Percentiles rank a stretch among this genome's conserved stretches.
phyloP scores from a whole-genome alignment of 2,797 vertebrate species.

The Oryzias sinensis region DNA sequence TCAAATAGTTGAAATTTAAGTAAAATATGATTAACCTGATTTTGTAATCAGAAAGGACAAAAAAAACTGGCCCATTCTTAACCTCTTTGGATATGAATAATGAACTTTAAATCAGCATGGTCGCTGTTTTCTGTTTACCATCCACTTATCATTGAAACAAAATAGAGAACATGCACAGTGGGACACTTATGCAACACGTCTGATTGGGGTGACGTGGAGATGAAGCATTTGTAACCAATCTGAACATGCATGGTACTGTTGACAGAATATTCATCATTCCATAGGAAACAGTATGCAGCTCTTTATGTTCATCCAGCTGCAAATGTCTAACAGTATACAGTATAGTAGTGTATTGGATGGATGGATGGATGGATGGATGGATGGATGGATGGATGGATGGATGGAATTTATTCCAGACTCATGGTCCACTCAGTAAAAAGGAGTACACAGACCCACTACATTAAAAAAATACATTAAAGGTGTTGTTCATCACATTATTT shows the following conservation, averaged over 20 bases:
- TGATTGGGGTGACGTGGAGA: constrained; percentile 46
- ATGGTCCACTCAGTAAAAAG: too few relatives aligned
- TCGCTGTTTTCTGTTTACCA: constrained; percentile 51
- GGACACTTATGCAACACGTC: constrained; percentile 44
- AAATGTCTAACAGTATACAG: not conserved
- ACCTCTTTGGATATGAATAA: constrained; percentile 57
- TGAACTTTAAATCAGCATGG: constrained; percentile 52
- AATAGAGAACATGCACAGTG: constrained; percentile 39
- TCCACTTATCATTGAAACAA: constrained; percentile 55
- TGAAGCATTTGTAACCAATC: constrained; percentile 46
- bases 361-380: too few relatives aligned
- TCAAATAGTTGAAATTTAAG: constrained; percentile 27
- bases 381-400: too few relatives aligned
- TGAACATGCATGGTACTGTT: constrained; percentile 43
- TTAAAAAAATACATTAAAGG: constrained; percentile 5
- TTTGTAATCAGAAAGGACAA: constrained; percentile 37
- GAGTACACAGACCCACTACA: too few relatives aligned
- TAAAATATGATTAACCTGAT: constrained; percentile 48
- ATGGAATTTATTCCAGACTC: too few relatives aligned
- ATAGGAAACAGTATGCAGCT: constrained; percentile 20
- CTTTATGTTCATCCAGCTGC: not conserved
- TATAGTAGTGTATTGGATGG: not conserved
- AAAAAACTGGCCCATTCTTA: constrained; percentile 50
- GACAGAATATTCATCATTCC: constrained; percentile 33
- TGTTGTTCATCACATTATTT: constrained; percentile 4